These are phyloP conservation scores for Alectoris magna DNA, from an alignment of 2,797 vertebrate species.

Conservation along the genomic window DNA sequence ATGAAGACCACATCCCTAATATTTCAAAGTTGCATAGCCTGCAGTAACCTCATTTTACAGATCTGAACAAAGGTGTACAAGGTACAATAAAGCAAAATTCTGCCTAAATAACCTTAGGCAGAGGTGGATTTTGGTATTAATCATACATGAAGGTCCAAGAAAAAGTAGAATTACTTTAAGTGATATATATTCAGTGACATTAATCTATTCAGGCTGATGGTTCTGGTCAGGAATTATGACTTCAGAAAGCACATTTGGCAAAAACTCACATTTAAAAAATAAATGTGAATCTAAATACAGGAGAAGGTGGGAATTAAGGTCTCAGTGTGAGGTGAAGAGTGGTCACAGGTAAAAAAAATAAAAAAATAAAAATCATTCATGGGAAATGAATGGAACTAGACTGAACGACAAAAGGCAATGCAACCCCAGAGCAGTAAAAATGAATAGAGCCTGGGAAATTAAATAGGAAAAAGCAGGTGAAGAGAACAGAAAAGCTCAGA, in stretches of 20 bases:
- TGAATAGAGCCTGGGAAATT: not conserved
- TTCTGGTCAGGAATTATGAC: not conserved
- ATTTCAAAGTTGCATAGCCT: not conserved
- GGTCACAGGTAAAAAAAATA: not conserved
- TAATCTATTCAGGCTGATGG: not conserved
- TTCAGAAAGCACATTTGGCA: not conserved
- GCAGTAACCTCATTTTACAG: not conserved
- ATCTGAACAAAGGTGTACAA: not conserved
- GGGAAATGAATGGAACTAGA: not conserved
- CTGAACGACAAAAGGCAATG: not conserved
- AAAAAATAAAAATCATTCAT: not conserved
- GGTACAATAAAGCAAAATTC: not conserved
- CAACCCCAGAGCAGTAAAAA: not conserved
- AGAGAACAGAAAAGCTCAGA: not conserved
- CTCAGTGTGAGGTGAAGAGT: not conserved
- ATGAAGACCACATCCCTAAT: accelerated
- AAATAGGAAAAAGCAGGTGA: not conserved
- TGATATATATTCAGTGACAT: not conserved
- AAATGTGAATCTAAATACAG: not conserved
- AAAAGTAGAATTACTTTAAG: not conserved
- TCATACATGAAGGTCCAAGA: not conserved
- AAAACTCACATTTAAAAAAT: not conserved
- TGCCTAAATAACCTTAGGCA: not conserved
- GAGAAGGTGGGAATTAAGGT: not conserved
- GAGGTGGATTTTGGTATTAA: not conserved